Percentiles rank a stretch among this genome's conserved stretches.
phyloP scores from a whole-genome alignment of 2,113 vertebrate genomes.

The Equus przewalskii region DNA sequence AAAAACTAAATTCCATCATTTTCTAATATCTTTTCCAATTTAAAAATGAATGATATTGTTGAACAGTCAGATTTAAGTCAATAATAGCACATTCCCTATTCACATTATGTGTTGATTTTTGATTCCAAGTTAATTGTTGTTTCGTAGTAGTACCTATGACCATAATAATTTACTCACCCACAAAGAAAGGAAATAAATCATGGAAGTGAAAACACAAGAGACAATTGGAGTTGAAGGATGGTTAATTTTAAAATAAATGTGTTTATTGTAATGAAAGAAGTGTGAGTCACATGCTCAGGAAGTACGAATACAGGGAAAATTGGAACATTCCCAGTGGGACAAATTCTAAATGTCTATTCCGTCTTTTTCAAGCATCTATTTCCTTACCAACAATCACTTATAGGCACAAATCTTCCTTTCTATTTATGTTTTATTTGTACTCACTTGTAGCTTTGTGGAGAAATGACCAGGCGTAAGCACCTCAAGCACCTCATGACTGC shows the following conservation, averaged over 20 bases:
- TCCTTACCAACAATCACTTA: slow-evolving; percentile 54
- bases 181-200: slow-evolving; percentile 62
- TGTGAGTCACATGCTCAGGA: not conserved
- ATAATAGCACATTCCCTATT: slow-evolving; percentile 8
- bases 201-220: slow-evolving; percentile 51
- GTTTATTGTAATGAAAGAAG: slow-evolving; percentile 56
- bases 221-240: slow-evolving; percentile 24
- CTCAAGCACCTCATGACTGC: not conserved
- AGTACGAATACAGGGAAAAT: slow-evolving; percentile 21
- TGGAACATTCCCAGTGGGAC: slow-evolving; percentile 15
- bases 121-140: slow-evolving; percentile 63
- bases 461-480: not conserved
- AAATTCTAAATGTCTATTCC: slow-evolving; percentile 48
- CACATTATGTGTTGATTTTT: slow-evolving; percentile 52
- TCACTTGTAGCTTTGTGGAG: not conserved
- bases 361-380: slow-evolving; percentile 38
- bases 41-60: slow-evolving; percentile 4
- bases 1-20: not conserved
- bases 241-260: slow-evolving; percentile 69
- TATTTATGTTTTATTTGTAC: slow-evolving; percentile 44
- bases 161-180: slow-evolving; percentile 57
- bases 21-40: slow-evolving; percentile 20
- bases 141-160: slow-evolving; percentile 34
- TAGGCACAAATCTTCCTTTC: not conserved
- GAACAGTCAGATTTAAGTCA: slow-evolving; percentile 2